Percentiles rank a stretch among this genome's conserved stretches.
These are phyloP conservation scores for Kradibia gibbosae DNA, from an alignment of 1,140 invertebrate genomes.

Conservation along the genomic window DNA sequence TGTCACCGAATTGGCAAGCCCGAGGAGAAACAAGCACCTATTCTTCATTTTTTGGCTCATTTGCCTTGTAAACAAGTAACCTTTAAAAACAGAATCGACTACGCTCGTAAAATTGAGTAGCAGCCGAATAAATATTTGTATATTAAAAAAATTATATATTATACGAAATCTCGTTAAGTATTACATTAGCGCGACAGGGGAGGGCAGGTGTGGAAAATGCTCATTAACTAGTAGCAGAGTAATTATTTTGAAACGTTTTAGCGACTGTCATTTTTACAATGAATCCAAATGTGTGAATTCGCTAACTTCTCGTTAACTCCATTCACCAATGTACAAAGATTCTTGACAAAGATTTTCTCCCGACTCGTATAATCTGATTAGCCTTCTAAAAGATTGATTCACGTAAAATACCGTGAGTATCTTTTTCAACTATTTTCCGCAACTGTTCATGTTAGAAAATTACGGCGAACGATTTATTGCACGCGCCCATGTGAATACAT, in stretches of 20 bases:
- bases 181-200: no score
- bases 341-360: conserved; percentile 3
- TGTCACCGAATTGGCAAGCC: not conserved
- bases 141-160: no score
- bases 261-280: not conserved
- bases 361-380: conserved; percentile 2
- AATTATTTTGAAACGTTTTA: not conserved
- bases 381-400: conserved; percentile 19
- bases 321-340: not conserved
- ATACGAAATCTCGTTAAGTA: no score
- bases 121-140: no score
- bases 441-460: conserved; percentile 34
- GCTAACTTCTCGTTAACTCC: no score
- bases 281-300: not conserved
- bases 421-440: conserved; percentile 8
- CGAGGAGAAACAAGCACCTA: not conserved
- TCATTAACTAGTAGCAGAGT: no score
- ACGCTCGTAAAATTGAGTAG: no score
- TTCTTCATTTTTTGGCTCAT: no score
- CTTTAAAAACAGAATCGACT: no score
- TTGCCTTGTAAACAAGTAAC: no score
- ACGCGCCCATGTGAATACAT: not conserved
- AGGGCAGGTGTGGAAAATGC: no score
- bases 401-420: not conserved
- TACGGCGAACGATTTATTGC: conserved; percentile 33